Evolutionary conservation across 2,113 vertebrate species (phyloP), one percentile per base, ranked within the genome.

Genomic region (Gasterosteus nipponicus): DNA sequence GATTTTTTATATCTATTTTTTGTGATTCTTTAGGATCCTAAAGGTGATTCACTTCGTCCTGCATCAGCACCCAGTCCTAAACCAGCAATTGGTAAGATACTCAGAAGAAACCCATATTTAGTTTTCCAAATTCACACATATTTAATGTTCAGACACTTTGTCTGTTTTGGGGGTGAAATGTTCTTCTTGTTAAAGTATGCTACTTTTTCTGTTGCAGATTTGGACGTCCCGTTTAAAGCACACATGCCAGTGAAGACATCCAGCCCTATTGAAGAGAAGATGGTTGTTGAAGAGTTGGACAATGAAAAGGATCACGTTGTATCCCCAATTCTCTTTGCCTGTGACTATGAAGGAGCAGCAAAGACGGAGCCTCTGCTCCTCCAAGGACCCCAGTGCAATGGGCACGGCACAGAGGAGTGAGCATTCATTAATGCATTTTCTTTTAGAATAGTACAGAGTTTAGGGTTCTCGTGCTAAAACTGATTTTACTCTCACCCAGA

Each of bases 181-280:
- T n/a, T 49, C 69, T 31, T 26, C 8, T 14, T 39, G 5, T 69
- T 49, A n/a, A 69, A 31, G 0, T 1, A 5, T 57, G 46, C 0
- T 26, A 10, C 2, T 65, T 83, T 66, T 61, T 19, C 10, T 47
- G 15, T 67, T 73, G 22, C 72, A 90, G 84, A 81, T 65, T 67
- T 72, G 16, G 64, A 87, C 10, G 18, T 60, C 18, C 73, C 69
- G 1, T 87, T 91, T 33, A 66, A 87, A 84, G 65, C 19, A 0
- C 78, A 81, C 3, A 58, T 29, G 22, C 90, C 92, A 26, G 60
- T 92, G 18, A 91, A 89, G 66, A 94, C 92, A 0, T 95, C 93
- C 51, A 94, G 92, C 47, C 93, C 93, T 4, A 86, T 91, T 62
- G 80, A 85, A 35, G 38, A 38, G 16, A 83, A 44, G 16, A 2